Evolutionary conservation across 2,797 vertebrate species (phyloP), one percentile per base, ranked within the genome.

Genomic region (Amniataba percoides): DNA sequence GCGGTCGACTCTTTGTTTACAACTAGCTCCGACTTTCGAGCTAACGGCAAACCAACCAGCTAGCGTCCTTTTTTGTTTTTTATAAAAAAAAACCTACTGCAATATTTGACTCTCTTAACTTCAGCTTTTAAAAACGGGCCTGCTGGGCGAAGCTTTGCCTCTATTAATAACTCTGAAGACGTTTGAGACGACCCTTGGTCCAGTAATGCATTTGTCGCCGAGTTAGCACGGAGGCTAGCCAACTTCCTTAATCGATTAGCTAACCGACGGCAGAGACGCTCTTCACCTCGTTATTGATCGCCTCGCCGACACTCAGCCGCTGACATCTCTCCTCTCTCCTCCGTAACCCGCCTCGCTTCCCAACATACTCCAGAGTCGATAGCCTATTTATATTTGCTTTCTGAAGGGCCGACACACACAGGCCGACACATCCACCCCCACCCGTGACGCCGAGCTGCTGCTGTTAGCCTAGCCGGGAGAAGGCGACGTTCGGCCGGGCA

Each of bases 1-100:
- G 18, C 10, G 13, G 80, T 19, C 4, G 36, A 76, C 78, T 83
- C 88, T 94, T 95, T 95, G 93, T 94, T 94, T 91, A 93, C 90
- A 89, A 82, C 74, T 14, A 86, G 78, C 87, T 59, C 62, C 19
- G 64, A 85, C 68, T 86, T 61, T 48, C 3, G 2, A 31, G 88
- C 88, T 84, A 84, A 70, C 23, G n/a, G 21, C 45, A 60, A 74
- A 80, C 23, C 25, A 65, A 49, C 51, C 42, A 15, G 67, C 67
- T 59, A 57, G 42, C 68, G 34, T 61, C 27, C 27, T 64, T 62
- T 11, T 31, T 25, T 11, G 15, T 48, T 31, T 31, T 31, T 31
- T 31, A 31, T 63, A 71, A 53, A 80, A 71, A 53, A 80, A 59
- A 76, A 34, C 45, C 45, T 46, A 6, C 4, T 1, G 9, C 6